Evolutionary conservation across 30 jellyfish, hydroid and myxozoan genomes (phyloP).

Genomic region (Nemopilema nomurai): DNA sequence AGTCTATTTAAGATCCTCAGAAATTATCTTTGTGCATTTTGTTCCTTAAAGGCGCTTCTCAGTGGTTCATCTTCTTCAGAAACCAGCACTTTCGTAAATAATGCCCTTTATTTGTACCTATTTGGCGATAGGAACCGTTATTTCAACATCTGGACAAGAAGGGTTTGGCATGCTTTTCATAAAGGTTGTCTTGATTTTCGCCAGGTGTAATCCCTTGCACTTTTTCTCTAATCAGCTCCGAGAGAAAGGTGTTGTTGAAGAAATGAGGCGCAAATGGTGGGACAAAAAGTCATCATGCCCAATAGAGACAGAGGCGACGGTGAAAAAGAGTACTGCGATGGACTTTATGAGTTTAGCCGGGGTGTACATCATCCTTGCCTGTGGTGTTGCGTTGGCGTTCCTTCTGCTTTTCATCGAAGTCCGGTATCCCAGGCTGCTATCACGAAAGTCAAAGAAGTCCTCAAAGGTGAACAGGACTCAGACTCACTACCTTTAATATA

Average conservation of each 20-base stretch:
- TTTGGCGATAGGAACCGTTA: too few species aligned
- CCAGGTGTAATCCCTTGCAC: background rate
- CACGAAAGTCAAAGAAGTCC: slow-evolving; percentile 5
- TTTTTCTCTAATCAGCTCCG: slow-evolving; percentile 43
- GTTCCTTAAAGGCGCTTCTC: too few species aligned
- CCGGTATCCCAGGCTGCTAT: slow-evolving; percentile 42
- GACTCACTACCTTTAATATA: too few species aligned
- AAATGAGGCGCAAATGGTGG: slow-evolving; percentile 86
- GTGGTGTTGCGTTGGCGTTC: slow-evolving; percentile 68
- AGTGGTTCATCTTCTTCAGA: too few species aligned
- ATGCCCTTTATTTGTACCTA: too few species aligned
- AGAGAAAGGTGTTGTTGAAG: slow-evolving; percentile 80
- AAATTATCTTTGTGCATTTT: too few species aligned
- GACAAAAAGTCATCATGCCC: slow-evolving; percentile 74
- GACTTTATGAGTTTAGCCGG: slow-evolving; percentile 85
- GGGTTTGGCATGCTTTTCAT: too few species aligned
- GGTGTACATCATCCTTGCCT: slow-evolving; percentile 74
- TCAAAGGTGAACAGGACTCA: slow-evolving; percentile 15
- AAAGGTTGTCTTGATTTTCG: too few species aligned
- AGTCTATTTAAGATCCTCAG: too few species aligned
- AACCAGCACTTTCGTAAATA: too few species aligned
- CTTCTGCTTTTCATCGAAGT: slow-evolving; percentile 58
- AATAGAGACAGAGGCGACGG: slow-evolving; percentile 7
- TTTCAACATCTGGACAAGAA: too few species aligned
- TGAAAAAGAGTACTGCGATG: slow-evolving; percentile 59